These are phyloP conservation scores for Todiramphus chloris DNA, from an alignment of 2,113 vertebrate genomes.

Conservation along the genomic window DNA sequence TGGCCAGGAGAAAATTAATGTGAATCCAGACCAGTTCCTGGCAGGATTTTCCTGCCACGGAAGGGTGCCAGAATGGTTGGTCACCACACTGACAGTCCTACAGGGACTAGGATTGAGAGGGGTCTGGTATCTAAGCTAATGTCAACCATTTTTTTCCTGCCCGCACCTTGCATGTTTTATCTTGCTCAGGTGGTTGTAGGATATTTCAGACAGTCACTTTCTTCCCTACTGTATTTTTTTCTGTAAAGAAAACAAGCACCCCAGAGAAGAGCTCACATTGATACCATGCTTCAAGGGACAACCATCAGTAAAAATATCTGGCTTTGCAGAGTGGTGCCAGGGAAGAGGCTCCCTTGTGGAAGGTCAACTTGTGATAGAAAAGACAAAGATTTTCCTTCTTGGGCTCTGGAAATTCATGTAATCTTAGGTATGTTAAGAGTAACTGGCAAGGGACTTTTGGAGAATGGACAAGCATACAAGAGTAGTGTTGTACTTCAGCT, in stretches of 20 bases:
- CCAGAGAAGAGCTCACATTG: neutral
- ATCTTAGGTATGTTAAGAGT: neutral
- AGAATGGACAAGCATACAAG: neutral
- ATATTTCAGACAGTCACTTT: neutral
- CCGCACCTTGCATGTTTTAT: neutral
- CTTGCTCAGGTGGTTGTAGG: neutral
- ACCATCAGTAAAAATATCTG: neutral
- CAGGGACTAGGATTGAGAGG: neutral
- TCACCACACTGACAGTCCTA: neutral
- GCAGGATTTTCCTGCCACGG: neutral
- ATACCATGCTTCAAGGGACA: neutral
- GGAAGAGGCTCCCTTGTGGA: neutral
- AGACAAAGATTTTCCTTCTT: neutral
- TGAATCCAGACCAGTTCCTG: neutral
- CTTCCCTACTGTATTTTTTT: neutral
- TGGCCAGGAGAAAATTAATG: slow-evolving; percentile 53
- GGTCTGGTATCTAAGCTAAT: neutral
- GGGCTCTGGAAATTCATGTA: neutral
- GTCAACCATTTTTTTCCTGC: neutral
- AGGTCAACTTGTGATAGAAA: neutral
- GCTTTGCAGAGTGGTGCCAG: neutral
- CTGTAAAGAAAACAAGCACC: neutral
- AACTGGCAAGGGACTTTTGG: fast-evolving
- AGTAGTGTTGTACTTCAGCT: neutral
- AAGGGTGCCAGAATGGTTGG: slow-evolving; percentile 1